Evolutionary conservation across 2,113 vertebrate genomes (phyloP).

Genomic region (Eudorcas thomsonii): DNA sequence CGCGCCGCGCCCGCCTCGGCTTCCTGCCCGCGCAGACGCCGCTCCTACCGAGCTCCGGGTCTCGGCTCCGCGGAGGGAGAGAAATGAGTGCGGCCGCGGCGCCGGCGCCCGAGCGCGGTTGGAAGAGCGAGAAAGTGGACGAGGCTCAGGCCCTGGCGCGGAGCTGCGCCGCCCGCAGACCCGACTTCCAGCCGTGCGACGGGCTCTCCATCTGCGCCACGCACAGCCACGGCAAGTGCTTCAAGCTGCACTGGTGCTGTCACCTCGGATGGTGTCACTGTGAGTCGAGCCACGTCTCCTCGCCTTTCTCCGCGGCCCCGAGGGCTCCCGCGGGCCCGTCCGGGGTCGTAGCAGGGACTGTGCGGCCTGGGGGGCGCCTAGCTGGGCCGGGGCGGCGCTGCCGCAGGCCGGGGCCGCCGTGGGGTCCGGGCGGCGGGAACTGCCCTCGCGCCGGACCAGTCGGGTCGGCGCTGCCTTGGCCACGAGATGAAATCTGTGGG

Average conservation of each 20-base stretch:
- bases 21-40: slow-evolving; percentile 8
- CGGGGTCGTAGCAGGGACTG: not conserved
- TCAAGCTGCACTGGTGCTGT: slow-evolving; percentile 99
- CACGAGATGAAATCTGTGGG: not conserved
- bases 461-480: slow-evolving; percentile 18
- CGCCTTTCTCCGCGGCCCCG: not conserved
- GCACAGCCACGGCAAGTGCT: slow-evolving; percentile 98
- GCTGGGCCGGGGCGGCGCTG: not conserved
- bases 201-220: slow-evolving; percentile 97
- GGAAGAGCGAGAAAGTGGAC: slow-evolving; percentile 92
- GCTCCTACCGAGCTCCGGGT: not conserved
- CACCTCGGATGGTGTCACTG: slow-evolving; percentile 99
- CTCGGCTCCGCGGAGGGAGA: slow-evolving; percentile 37
- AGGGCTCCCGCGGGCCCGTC: not conserved
- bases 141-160: slow-evolving; percentile 96
- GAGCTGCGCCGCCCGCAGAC: slow-evolving; percentile 94
- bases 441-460: not conserved
- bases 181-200: slow-evolving; percentile 98
- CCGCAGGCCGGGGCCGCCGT: not conserved
- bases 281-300: slow-evolving; percentile 82
- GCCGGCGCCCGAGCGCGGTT: slow-evolving; percentile 78
- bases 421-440: not conserved
- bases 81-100: slow-evolving; percentile 82
- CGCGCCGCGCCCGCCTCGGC: not conserved
- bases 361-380: not conserved